Evolutionary conservation across 2,797 vertebrate genomes (phyloP), one percentile per base, ranked within the genome.

Genomic region (Carcharodon carcharias): DNA sequence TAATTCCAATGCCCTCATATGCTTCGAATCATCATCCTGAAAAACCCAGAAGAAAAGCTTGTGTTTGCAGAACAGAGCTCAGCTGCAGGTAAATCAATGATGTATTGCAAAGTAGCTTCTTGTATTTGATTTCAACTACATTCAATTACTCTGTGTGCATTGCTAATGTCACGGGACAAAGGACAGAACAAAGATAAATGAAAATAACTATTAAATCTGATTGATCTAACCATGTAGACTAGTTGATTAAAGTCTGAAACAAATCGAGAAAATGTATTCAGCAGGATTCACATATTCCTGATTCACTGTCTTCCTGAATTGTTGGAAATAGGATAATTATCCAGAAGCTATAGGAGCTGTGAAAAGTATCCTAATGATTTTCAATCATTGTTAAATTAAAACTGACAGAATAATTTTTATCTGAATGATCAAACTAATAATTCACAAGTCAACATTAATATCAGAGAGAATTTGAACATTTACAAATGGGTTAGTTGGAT

Each of bases 191-290:
- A 97, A 98, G 97, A 97, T 97, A 97, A 97, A 98, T 97, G 97
- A 97, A 97, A 96, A 96, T 89, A 96, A 97, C 95, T 96, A 96
- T 96, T 97, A 96, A 96, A 96, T 96, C 67, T 97, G 97, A 98
- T 98, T 98, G 97, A 98, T 98, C 97, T 96, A 96, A 97, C 97
- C 96, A 96, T 95, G 96, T 96, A 96, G 96, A 96, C 96, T 97
- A 96, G 96, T 97, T 98, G 97, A 98, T 98, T 98, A 97, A 98
- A 98, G 96, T 97, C 97, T 96, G 97, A 96, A 97, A 96, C 96
- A 97, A 97, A 97, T 97, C 97, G 96, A 97, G 97, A 96, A 97
- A 97, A 96, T 96, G 97, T 96, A 97, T 97, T 97, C 96, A 96
- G 97, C 97, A 97, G 23, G 67, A 73, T 69, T 54, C 65, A 28